Evolutionary conservation across 2,113 vertebrate genomes (phyloP).

Genomic region (Lipophrys pholis): DNA sequence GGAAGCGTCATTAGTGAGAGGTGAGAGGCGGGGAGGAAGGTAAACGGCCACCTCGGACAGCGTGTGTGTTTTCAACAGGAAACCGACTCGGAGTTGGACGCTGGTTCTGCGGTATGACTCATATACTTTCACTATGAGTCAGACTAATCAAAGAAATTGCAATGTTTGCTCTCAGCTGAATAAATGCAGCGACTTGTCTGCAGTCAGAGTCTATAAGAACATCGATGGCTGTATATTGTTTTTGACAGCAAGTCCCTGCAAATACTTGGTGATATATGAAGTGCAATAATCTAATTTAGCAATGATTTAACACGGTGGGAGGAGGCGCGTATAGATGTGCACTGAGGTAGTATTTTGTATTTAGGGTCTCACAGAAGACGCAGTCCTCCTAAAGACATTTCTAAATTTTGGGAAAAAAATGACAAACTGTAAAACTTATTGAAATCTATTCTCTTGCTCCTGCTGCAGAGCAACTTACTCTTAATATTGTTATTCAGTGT

Average conservation of each 20-base stretch:
- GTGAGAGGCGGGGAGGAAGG: slow-evolving; percentile 6
- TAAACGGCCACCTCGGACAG: slow-evolving; percentile 10
- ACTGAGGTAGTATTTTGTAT: too few species aligned
- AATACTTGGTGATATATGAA: slow-evolving; percentile 10
- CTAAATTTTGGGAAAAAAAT: too few species aligned
- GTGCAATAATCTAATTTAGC: too few species aligned
- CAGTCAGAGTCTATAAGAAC: slow-evolving; percentile 29
- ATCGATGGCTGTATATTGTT: slow-evolving; percentile 43
- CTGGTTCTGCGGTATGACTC: not conserved
- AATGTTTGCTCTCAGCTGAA: slow-evolving; percentile 31
- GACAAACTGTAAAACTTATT: too few species aligned
- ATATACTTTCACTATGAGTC: not conserved
- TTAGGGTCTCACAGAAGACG: too few species aligned
- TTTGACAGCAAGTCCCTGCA: slow-evolving; percentile 32
- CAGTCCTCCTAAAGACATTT: too few species aligned
- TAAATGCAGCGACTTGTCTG: slow-evolving; percentile 13
- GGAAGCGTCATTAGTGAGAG: slow-evolving; percentile 52
- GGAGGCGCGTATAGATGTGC: too few species aligned
- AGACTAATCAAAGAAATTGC: slow-evolving; percentile 23
- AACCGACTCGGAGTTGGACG: slow-evolving; percentile 7
- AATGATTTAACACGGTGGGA: too few species aligned
- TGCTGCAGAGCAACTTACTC: too few species aligned
- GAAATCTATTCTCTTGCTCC: too few species aligned
- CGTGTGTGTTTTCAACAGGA: slow-evolving; percentile 16
- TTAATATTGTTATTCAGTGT: too few species aligned